Evolutionary conservation across 2,888 invertebrate genomes (phyloP), one percentile per base, ranked within the genome.

Genomic region (Callinectes sapidus): DNA sequence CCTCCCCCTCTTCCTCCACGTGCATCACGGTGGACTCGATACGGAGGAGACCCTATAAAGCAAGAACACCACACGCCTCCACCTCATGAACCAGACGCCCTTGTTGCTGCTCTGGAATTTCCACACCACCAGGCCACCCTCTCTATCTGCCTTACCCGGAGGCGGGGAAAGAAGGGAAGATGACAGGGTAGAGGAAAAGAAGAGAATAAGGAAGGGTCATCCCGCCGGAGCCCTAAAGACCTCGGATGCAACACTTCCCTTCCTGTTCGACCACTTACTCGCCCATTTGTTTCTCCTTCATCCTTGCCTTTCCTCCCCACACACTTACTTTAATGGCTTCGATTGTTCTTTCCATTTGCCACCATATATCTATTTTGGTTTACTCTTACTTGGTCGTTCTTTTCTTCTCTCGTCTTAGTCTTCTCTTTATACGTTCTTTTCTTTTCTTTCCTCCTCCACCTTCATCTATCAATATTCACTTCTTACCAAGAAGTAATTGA

Each of bases 71-170:
- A 81, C 81, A 81, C 81, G 32, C 81, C 35, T 2, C 81, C 81
- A 81, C 81, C 32, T 81, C 87, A 42, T 48, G 48, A 87, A 87
- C 87, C 42, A 81, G 81, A 35, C 81, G 81, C 81, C 81, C 81
- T 81, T 81, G 81, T 81, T 81, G 35, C 87, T 87, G 87, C 87
- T 87, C 87, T 87, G 87, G 87, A 10, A 87, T 87, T 87, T 87
- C 87, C 87, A 28, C 81, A 81, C 81, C 81, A 81, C 35, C 81
- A 81, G 81, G 18, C 35, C 81, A 35, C 35, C 81, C 81, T 81
- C 81, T 81, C 81, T 35, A 35, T 35, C 35, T 32, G 81, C 81
- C 81, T 32, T 81, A 81, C 35, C 32, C 18, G 32, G 81, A 81
- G 81, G 28, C 13, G 71, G 28, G 81, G 35, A 35, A 81, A 35